Conservation (phyloP, 2,113 vertebrate genomes). For the Halichoeres trimaculatus region DNA sequence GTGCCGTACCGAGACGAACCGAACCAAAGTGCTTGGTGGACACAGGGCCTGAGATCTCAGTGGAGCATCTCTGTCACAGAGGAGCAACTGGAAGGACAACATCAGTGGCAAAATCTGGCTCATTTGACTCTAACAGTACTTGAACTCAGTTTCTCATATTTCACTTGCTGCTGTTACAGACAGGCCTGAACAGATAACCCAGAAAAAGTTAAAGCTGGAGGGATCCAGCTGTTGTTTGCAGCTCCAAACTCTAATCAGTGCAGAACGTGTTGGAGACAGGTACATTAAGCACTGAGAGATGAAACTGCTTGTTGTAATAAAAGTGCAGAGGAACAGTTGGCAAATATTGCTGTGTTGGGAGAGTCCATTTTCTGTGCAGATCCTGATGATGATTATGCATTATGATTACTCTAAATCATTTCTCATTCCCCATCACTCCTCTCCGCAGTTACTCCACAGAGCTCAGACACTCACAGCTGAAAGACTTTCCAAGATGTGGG, state of each 20-base stretch:
- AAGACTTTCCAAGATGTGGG: slow-evolving; percentile 48
- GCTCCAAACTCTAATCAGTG: slow-evolving; percentile 40
- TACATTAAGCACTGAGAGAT: slow-evolving; percentile 43
- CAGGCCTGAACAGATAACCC: slow-evolving; percentile 22
- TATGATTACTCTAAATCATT: slow-evolving; percentile 54
- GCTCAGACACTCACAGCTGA: slow-evolving; percentile 41
- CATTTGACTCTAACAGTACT: slow-evolving; percentile 1
- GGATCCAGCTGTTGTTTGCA: slow-evolving; percentile 41
- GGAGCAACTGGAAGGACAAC: no score
- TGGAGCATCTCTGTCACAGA: slow-evolving; percentile 10
- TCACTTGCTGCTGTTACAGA: slow-evolving; percentile 29
- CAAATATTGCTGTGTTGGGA: not conserved
- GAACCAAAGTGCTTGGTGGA: no score
- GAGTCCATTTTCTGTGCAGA: slow-evolving; percentile 5
- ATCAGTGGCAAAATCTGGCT: no score
- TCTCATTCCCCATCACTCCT: slow-evolving; percentile 15
- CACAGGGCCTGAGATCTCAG: slow-evolving; percentile 7
- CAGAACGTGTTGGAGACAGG: slow-evolving; percentile 39
- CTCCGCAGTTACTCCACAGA: slow-evolving; percentile 22
- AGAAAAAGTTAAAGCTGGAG: not conserved
- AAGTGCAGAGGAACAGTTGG: slow-evolving; percentile 49
- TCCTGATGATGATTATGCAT: slow-evolving; percentile 44
- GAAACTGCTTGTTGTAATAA: slow-evolving; percentile 54
- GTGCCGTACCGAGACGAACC: no score
- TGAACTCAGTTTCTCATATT: slow-evolving; percentile 25